Evolutionary conservation across 35 echinoderm and acorn worm genomes (phyloP), one percentile per base, ranked within the genome.

Genomic region (Heliocidaris erythrogramma): DNA sequence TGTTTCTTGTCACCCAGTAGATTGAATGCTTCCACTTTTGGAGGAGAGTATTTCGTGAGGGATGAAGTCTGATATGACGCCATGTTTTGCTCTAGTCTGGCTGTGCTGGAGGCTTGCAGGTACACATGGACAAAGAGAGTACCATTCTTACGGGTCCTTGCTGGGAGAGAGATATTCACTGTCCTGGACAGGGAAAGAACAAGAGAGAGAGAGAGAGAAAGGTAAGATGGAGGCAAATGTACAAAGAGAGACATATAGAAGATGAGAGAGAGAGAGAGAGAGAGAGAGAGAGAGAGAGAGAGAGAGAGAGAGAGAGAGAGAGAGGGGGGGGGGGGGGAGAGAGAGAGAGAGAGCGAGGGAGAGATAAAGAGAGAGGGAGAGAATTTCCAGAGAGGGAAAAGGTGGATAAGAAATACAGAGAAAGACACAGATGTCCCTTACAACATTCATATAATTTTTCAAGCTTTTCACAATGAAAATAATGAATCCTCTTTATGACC

Each of bases 101-200:
- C 32, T 24, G 95, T 31, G 4, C 95, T 95, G 31, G 31, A 90
- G 13, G 93, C 90, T 9, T 85, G 86, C 2, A 97, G 87, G 69
- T 93, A 95, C 30, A 97, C 96, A 35, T 97, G 85, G 31, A 94
- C 48, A 90, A 94, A 96, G 42, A 98, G 49, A 0, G 96, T 98
- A 30, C 97, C 97, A 92, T 98, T 98, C 49, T 95, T 94, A 17
- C 93, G 14, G 13, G 97, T 98, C 92, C 94, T 98, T 49, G 30
- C 85, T 85, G 97, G 97, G 69, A 98, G 60, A 12, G 97, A 86
- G 27, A 98, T 85, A 96, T 98, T 98, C 7, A 98, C 84, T 48
- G 93, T 53, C 93, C 97, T 98, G 91, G 18, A 95, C 60, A 88
- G 9, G 24, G 27, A 69, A 13, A 24, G 21, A 71, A 96, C 9